Base-by-base conservation (phyloP, 2,888 invertebrate genomes). In the Syrista parreyssii region DNA sequence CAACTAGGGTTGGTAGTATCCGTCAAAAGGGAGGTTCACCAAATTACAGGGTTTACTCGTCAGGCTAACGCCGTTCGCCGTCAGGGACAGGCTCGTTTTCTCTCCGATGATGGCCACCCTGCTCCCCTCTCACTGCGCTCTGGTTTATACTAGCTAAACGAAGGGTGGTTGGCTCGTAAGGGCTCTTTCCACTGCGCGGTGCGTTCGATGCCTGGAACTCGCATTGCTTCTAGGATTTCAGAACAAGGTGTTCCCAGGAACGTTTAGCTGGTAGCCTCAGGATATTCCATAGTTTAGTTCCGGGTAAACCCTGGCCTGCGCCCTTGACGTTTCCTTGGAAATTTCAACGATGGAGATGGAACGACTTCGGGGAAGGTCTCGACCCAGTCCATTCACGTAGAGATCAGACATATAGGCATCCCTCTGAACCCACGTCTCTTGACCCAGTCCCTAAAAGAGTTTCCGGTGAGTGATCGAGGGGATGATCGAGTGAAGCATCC, bases 281-380 rank as follows among this genome's bases (percentile, higher is more conserved):
- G 23, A 55, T 23, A 55, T 23, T 55, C 23, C 55, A 23, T 55
- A 2, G 2, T 55, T 15, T 9, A 55, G 55, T 55, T 55, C 55
- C 55, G 2, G 23, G 55, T 55, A 55, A 23, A 55, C 23, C 55
- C 55, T 9, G 23, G 9, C 4, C 55, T 23, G 23, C 23, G 23
- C 55, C 23, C 1, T 55, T 55, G 9, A 23, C 23, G 23, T 55
- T 55, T 9, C 2, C 55, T 55, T 78, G 83, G 86, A 85, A 86
- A 86, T 84, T 85, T 86, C 85, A 85, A 86, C 82, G 85, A 85
- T 83, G 81, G 84, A 71, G 71, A 31, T 1, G 23, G 23, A 55
- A 55, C 23, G 55, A 23, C 55, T 55, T 23, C 23, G 23, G 23
- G 55, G 23, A 23, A 55, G 55, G 2, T 23, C 1, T 9, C 55